These are phyloP conservation scores for Danio kyathit DNA, from an alignment of 2,797 vertebrate genomes.

Conservation along the genomic window DNA sequence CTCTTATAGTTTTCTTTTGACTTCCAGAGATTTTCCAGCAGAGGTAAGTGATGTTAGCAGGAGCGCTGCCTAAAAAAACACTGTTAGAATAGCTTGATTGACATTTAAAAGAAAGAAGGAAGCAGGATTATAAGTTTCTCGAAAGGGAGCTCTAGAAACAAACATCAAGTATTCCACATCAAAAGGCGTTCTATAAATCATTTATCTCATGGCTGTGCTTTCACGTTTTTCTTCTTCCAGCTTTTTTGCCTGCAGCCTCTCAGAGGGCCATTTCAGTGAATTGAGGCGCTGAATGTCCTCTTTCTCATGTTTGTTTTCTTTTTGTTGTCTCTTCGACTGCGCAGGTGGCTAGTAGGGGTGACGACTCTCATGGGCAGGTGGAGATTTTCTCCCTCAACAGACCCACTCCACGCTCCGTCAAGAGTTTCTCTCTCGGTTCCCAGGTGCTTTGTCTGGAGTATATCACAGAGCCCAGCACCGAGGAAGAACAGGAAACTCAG, in stretches of 20 bases:
- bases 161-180: constrained; percentile 52
- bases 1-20: background rate
- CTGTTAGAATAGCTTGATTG: constrained; percentile 46
- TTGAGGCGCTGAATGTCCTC: constrained; percentile 36
- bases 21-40: background rate
- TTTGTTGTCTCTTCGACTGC: constrained; percentile 22
- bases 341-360: constrained; percentile 88
- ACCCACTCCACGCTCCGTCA: constrained; percentile 83
- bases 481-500: constrained; percentile 53
- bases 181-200: constrained; percentile 53
- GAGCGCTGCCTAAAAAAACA: constrained; percentile 37
- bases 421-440: constrained; percentile 83
- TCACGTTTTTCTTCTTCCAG: constrained; percentile 19
- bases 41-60: constrained; percentile 14
- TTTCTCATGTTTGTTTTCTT: constrained; percentile 34
- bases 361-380: constrained; percentile 81
- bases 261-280: constrained; percentile 33
- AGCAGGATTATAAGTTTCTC: constrained; percentile 50
- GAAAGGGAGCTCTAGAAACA: constrained; percentile 53
- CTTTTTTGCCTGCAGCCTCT: constrained; percentile 36
- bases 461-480: constrained; percentile 74
- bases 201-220: constrained; percentile 45
- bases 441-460: constrained; percentile 87
- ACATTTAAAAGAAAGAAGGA: constrained; percentile 50
- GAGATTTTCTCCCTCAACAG: constrained; percentile 93